A percentile compares a stretch with the other conserved stretches of the same genome.
Evolutionary conservation across 1,140 invertebrate species (phyloP).

Genomic region (Trichogramma pretiosum): DNA sequence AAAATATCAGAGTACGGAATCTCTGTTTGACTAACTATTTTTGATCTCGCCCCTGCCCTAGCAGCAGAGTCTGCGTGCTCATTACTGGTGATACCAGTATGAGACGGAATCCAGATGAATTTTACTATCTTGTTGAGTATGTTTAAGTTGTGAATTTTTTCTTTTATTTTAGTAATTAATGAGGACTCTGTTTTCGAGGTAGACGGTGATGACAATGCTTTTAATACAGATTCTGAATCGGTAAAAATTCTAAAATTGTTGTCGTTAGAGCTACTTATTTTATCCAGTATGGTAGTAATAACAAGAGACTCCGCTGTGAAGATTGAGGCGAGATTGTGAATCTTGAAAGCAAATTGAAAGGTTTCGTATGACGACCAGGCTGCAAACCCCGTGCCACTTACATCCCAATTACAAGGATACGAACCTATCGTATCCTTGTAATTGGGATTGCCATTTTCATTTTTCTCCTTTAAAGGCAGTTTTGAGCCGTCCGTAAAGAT

Average conservation of each 20-base stretch:
- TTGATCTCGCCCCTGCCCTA: background rate
- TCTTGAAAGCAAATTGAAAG: background rate
- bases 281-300: background rate
- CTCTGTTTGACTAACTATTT: background rate
- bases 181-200: background rate
- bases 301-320: background rate
- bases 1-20: background rate
- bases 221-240: background rate
- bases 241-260: background rate
- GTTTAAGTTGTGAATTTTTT: background rate
- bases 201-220: background rate
- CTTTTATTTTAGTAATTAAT: background rate
- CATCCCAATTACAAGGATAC: too few species aligned
- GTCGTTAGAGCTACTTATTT: background rate
- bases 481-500: too few species aligned
- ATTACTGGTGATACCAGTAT: background rate
- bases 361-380: background rate
- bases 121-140: background rate
- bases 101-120: background rate
- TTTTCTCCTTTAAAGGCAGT: too few species aligned
- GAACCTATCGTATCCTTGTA: too few species aligned
- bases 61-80: background rate
- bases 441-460: too few species aligned
- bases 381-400: too few species aligned
- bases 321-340: background rate